phyloP scores from a whole-genome alignment of 2,113 vertebrate species.

The Barbus barbus region DNA sequence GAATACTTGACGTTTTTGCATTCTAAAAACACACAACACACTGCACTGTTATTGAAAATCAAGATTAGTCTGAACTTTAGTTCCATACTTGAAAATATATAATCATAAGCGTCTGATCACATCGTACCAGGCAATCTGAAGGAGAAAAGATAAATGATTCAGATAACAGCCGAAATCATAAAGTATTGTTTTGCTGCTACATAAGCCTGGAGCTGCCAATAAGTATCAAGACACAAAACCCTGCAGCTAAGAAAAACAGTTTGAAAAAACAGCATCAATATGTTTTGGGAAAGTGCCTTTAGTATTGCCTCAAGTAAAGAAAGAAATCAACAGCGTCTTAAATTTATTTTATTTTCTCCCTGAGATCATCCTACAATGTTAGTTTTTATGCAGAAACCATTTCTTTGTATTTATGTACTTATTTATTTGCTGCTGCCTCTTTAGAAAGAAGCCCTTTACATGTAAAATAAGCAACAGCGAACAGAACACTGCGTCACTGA shows the following conservation, averaged over 20 bases:
- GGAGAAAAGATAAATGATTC: constrained; percentile 4
- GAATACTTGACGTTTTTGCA: background rate
- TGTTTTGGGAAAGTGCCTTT: background rate
- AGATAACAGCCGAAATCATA: background rate
- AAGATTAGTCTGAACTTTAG: constrained; percentile 23
- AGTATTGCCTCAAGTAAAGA: background rate
- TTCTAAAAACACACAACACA: background rate
- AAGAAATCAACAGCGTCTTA: background rate
- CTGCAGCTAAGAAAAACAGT: background rate
- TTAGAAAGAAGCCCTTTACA: no score
- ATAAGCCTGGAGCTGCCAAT: background rate
- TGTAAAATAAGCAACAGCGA: no score
- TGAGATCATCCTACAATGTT: background rate
- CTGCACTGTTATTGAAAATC: constrained; percentile 1
- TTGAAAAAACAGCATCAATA: background rate
- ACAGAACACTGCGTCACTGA: no score
- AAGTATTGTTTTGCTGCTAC: constrained; percentile 3
- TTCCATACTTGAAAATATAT: background rate
- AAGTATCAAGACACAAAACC: background rate
- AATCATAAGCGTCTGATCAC: background rate
- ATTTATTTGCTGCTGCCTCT: no score
- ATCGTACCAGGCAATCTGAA: background rate
- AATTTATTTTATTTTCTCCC: background rate
- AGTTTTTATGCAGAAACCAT: background rate
- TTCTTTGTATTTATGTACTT: background rate